phyloP scores from a whole-genome alignment of 1,140 invertebrate species.

The Lineus longissimus region DNA sequence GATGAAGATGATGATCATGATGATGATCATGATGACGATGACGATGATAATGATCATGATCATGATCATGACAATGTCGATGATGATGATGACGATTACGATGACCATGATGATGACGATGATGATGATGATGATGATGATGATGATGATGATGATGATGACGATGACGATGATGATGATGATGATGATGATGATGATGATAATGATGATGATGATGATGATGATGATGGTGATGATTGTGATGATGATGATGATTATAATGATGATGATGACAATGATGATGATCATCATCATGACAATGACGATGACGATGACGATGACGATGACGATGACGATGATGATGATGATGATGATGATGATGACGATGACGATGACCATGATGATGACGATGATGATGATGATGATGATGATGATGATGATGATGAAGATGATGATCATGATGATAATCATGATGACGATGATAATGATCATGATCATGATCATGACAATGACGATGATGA shows the following conservation, averaged over 20 bases:
- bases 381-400: constrained; percentile 10
- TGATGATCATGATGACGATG: too few species aligned
- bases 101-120: not conserved
- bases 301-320: not conserved
- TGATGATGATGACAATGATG: constrained; percentile 7
- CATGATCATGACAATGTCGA: not conserved
- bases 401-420: constrained; percentile 13
- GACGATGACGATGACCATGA: constrained; percentile 12
- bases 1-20: constrained; percentile 8
- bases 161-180: constrained; percentile 4
- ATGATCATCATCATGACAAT: not conserved
- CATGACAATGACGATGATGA: constrained; percentile 6
- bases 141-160: constrained; percentile 1
- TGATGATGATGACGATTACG: too few species aligned
- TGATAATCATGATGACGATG: too few species aligned
- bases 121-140: constrained; percentile 1
- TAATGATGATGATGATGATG: not conserved
- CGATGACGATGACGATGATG: constrained; percentile 8
- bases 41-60: not conserved
- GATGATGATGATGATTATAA: too few species aligned
- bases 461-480: too few species aligned
- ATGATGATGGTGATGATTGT: too few species aligned
- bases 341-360: constrained; percentile 13
- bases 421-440: constrained; percentile 8
- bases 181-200: constrained; percentile 1